Evolutionary conservation across 64 coral and sea anemone species (phyloP).

Genomic region (Orbicella faveolata): DNA sequence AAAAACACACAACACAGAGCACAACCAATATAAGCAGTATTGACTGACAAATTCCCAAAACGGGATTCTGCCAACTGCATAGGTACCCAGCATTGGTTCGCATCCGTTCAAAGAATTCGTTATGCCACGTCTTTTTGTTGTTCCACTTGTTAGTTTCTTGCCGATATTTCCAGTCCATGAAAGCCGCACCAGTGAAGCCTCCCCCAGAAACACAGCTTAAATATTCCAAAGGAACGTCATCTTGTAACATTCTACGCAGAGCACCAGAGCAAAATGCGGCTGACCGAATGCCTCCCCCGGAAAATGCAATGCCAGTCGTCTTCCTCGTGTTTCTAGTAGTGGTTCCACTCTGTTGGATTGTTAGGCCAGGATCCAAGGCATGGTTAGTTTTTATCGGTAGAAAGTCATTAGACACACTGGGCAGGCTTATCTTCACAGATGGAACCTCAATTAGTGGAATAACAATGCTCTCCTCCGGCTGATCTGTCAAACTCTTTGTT

Average conservation of each 20-base stretch:
- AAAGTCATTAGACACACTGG: not conserved
- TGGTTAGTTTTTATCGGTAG: not conserved
- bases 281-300: slow-evolving; percentile 40
- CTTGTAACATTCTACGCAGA: slow-evolving; percentile 2
- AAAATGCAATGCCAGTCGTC: slow-evolving; percentile 8
- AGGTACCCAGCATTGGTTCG: not conserved
- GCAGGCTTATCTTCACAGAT: not conserved
- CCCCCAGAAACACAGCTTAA: slow-evolving; percentile 43
- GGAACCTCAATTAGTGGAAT: not conserved
- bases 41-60: not conserved
- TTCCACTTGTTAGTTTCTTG: not conserved
- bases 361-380: not conserved
- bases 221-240: not conserved
- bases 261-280: slow-evolving; percentile 31
- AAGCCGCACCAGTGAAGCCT: not conserved
- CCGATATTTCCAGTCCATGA: slow-evolving; percentile 7
- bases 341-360: not conserved
- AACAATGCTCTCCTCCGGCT: not conserved
- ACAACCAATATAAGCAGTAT: not conserved
- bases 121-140: not conserved
- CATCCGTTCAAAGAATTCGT: not conserved
- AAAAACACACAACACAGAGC: not conserved
- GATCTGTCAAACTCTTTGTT: too few species aligned
- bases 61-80: not conserved
- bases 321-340: not conserved